Evolutionary conservation across 2,888 invertebrate species (phyloP), one percentile per base, ranked within the genome.

Genomic region (Drosophila incognita): DNA sequence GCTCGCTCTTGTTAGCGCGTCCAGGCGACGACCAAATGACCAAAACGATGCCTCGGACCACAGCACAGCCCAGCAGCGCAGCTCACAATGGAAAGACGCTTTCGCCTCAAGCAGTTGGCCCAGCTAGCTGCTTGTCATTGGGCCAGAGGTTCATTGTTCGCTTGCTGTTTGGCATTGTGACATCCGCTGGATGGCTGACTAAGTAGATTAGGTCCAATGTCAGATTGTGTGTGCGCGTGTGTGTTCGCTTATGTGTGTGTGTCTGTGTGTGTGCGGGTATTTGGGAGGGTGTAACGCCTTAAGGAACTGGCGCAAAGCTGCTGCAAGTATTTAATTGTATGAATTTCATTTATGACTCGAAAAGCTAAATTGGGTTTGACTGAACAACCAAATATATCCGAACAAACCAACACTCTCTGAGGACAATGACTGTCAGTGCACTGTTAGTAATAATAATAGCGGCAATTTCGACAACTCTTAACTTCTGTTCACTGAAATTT

Each of bases 131-230:
- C 24, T 54, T 36, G 54, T 40, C 36, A 52, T 10, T 46, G 54
- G 52, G 67, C 70, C 51, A 51, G 49, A 67, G 75, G 73, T 74
- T 79, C 87, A 81, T 85, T 89, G 84, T 89, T 56, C 56, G 73
- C 52, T 52, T 57, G 46, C 58, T 54, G 52, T 67, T 70, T 70
- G 84, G 66, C 82, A 79, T 87, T 87, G 79, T 81, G 74, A 75
- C 66, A 58, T 56, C 38, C 63, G 64, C 68, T 79, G 77, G 74
- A 74, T 76, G 63, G 68, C 31, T 56, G 74, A 75, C 85, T 85
- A 88, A 85, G 85, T 88, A 85, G 85, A 85, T 85, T 85, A 86
- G 75, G 74, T 76, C 84, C 82, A 87, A 76, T 86, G 87, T 76
- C 87, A 83, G 54, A 46, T 31, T 42, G 15, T 35, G 13, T 48